Evolutionary conservation across 2,113 vertebrate genomes (phyloP), one percentile per base, ranked within the genome.

Genomic region (Anas platyrhynchos): DNA sequence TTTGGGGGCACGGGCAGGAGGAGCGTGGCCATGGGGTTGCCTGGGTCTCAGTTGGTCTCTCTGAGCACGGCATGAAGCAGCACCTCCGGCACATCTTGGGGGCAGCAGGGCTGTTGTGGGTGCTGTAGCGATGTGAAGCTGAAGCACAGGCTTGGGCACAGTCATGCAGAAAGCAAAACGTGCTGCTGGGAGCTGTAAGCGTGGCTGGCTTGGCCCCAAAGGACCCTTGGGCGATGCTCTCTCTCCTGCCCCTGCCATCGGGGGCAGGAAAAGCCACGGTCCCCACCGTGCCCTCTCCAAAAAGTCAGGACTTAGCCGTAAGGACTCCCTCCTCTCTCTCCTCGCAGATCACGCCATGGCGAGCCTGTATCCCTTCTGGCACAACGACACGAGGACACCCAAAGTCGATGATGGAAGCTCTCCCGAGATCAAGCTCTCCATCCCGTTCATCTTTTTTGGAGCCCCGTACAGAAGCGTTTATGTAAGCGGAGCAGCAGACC

Each of bases 351-450:
- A 97, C 31, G 61, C 97, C 97, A 98, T 96, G 97, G 98, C 98
- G 9, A 97, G 98, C 94, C 97, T 99, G 96, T 99, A 99, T 48
- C 98, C 98, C 0, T 98, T 98, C 95, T 98, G 98, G 98, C 98
- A 98, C 92, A 98, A 98, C 1, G 98, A 98, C 94, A 98, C 98
- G 1, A 98, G 97, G 97, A 99, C 99, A 7, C 99, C 99, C 72
- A 99, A 99, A 97, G 99, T 99, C 82, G 99, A 99, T 3, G 99
- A 99, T 63, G 99, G 99, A 78, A 99, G 99, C 97, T 99, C 99
- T 25, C 86, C 98, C 0, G 99, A 99, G 98, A 98, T 99, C 83
- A 97, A 96, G 89, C 84, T 99, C 67, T 98, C 98, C 21, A 83
- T 99, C 61, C 98, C 98, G 0, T 98, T 99, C 80, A 87, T 99